Evolutionary conservation across 2,888 invertebrate genomes (phyloP).

Genomic region (Sylvicola cinctus): DNA sequence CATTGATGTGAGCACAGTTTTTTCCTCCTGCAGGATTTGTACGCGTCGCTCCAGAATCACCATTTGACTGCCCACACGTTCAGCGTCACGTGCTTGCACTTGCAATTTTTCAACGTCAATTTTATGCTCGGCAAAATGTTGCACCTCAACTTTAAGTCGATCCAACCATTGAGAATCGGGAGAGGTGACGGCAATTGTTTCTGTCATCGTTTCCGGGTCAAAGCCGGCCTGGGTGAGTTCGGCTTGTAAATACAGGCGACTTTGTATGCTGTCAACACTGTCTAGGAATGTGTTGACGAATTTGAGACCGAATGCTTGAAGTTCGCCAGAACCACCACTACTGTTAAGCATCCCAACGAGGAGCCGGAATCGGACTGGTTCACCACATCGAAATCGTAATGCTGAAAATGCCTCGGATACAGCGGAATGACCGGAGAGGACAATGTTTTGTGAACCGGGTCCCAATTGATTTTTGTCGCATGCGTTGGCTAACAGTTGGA

Average conservation of each 20-base stretch:
- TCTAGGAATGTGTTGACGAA: slow-evolving; percentile 70
- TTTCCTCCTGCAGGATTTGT: slow-evolving; percentile 57
- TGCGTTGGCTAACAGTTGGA: slow-evolving; percentile 72
- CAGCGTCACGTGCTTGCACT: slow-evolving; percentile 45
- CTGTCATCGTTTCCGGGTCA: slow-evolving; percentile 30
- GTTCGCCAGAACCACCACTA: slow-evolving; percentile 46
- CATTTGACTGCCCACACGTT: slow-evolving; percentile 47
- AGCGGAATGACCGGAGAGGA: slow-evolving; percentile 55
- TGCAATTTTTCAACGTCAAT: slow-evolving; percentile 61
- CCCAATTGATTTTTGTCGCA: slow-evolving; percentile 35
- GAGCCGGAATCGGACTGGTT: slow-evolving; percentile 81
- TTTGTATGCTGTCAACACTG: slow-evolving; percentile 53
- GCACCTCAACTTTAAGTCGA: slow-evolving; percentile 43
- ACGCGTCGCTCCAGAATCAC: slow-evolving; percentile 48
- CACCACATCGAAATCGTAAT: slow-evolving; percentile 67
- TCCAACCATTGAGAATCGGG: slow-evolving; percentile 27
- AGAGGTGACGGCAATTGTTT: slow-evolving; percentile 16
- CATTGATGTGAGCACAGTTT: slow-evolving; percentile 47
- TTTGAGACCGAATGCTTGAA: slow-evolving; percentile 48
- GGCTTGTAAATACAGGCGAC: slow-evolving; percentile 65
- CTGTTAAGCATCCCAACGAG: slow-evolving; percentile 75
- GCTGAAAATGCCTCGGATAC: slow-evolving; percentile 84
- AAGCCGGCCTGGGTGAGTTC: slow-evolving; percentile 67
- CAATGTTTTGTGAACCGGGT: slow-evolving; percentile 21
- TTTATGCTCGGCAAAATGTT: slow-evolving; percentile 53